Evolutionary conservation across 2,113 vertebrate species (phyloP).

Genomic region (Romanogobio albipinnatus): DNA sequence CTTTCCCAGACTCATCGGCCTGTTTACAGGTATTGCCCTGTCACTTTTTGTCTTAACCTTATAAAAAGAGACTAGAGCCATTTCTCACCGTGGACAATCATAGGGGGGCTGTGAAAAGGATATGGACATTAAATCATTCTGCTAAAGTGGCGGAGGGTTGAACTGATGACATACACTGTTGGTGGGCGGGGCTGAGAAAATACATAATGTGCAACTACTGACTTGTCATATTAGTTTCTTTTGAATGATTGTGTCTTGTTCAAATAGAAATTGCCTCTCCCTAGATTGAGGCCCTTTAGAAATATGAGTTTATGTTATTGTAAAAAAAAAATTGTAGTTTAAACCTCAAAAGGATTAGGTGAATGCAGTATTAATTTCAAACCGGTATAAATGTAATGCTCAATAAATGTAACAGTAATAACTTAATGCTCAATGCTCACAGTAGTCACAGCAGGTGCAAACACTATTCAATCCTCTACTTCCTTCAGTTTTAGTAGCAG

Average conservation of each 20-base stretch:
- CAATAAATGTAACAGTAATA: slow-evolving; percentile 28
- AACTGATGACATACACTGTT: neutral
- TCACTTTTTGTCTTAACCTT: slow-evolving; percentile 50
- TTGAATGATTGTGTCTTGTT: slow-evolving; percentile 27
- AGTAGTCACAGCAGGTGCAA: neutral
- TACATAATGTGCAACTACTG: slow-evolving; percentile 29
- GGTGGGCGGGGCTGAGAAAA: slow-evolving; percentile 34
- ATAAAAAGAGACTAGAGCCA: slow-evolving; percentile 33
- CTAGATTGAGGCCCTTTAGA: slow-evolving; percentile 8
- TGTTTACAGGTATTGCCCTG: slow-evolving; percentile 39
- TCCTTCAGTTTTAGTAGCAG: neutral
- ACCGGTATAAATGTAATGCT: neutral
- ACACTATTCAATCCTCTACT: neutral
- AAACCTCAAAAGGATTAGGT: slow-evolving; percentile 19
- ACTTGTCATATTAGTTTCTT: slow-evolving; percentile 31
- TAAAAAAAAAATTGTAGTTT: neutral
- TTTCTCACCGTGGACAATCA: slow-evolving; percentile 37
- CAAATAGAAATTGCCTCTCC: slow-evolving; percentile 25
- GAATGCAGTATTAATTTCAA: slow-evolving; percentile 19
- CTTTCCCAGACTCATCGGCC: slow-evolving; percentile 59
- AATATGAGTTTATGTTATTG: slow-evolving; percentile 21
- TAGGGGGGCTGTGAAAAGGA: neutral
- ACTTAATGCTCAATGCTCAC: neutral
- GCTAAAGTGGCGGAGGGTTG: neutral
- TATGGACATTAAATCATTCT: slow-evolving; percentile 30